phyloP scores from a whole-genome alignment of 2,888 invertebrate species.

The Leuctra nigra region DNA sequence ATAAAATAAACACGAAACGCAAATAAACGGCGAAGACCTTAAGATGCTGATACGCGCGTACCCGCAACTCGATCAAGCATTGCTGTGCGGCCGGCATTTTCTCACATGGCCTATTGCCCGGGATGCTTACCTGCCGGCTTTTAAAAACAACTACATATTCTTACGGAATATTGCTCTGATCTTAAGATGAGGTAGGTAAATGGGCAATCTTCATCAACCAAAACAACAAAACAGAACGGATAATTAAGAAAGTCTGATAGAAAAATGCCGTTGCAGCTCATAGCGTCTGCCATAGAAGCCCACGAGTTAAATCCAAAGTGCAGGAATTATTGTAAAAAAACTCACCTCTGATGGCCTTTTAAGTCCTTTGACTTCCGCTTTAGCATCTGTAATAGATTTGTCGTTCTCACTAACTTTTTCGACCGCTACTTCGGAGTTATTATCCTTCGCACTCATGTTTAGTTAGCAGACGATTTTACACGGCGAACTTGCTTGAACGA shows the following conservation, averaged over 20 bases:
- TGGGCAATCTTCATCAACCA: too few species aligned
- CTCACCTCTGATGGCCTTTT: slow-evolving; percentile 85
- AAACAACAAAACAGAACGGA: too few species aligned
- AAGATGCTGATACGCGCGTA: too few species aligned
- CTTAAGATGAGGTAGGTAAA: not conserved
- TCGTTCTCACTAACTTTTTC: slow-evolving; percentile 73
- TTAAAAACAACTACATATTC: not conserved
- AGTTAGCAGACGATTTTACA: slow-evolving; percentile 25
- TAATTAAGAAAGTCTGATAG: too few species aligned
- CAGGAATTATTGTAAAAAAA: too few species aligned
- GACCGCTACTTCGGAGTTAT: slow-evolving; percentile 76
- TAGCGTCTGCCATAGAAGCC: slow-evolving; percentile 20
- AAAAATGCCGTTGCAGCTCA: too few species aligned
- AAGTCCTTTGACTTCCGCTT: slow-evolving; percentile 79
- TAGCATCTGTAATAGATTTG: slow-evolving; percentile 63
- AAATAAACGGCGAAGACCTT: not conserved
- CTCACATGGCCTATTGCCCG: slow-evolving; percentile 26
- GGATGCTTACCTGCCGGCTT: not conserved
- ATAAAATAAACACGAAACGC: not conserved
- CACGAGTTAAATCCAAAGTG: slow-evolving; percentile 4
- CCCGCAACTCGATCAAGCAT: too few species aligned
- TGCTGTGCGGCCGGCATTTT: slow-evolving; percentile 27
- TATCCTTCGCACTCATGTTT: slow-evolving; percentile 73
- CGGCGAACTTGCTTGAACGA: slow-evolving; percentile 22
- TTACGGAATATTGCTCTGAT: not conserved